Evolutionary conservation across 2,113 vertebrate species (phyloP).

Genomic region (Crotalus horridus): DNA sequence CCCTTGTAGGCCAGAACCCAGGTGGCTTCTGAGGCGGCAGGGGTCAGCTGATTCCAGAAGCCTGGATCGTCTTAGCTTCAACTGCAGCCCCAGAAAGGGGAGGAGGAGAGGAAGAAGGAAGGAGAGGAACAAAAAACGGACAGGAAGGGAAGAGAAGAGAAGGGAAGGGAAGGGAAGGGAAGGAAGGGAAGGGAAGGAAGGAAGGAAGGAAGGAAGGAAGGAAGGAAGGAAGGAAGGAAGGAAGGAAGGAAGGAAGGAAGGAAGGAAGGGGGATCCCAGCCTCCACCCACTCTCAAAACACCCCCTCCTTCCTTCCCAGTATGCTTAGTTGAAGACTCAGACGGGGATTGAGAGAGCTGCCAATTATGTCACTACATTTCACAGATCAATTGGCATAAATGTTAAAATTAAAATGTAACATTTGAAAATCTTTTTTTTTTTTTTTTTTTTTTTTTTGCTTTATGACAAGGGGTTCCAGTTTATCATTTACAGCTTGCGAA

Average conservation of each 20-base stretch:
- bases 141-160: too few relatives aligned
- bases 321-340: constrained; percentile 54
- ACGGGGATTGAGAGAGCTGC: constrained; percentile 57
- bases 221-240: neutral
- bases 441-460: neutral
- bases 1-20: neutral
- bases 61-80: neutral
- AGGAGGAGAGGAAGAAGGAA: neutral
- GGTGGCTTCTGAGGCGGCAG: neutral
- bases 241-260: neutral
- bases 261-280: neutral
- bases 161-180: too few relatives aligned
- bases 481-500: constrained; percentile 63
- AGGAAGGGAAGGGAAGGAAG: neutral
- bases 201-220: neutral
- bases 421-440: constrained; percentile 51
- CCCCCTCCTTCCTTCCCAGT: constrained; percentile 46
- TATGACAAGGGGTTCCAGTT: constrained; percentile 68
- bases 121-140: too few relatives aligned
- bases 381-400: constrained; percentile 73
- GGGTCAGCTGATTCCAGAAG: neutral
- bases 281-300: neutral
- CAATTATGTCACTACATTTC: constrained; percentile 72
- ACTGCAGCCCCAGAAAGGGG: neutral
- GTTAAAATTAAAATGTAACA: constrained; percentile 73